Percentiles rank a stretch among this genome's conserved stretches.
These are phyloP conservation scores for Elysia chlorotica DNA, from an alignment of 1,140 invertebrate species.

Conservation along the genomic window DNA sequence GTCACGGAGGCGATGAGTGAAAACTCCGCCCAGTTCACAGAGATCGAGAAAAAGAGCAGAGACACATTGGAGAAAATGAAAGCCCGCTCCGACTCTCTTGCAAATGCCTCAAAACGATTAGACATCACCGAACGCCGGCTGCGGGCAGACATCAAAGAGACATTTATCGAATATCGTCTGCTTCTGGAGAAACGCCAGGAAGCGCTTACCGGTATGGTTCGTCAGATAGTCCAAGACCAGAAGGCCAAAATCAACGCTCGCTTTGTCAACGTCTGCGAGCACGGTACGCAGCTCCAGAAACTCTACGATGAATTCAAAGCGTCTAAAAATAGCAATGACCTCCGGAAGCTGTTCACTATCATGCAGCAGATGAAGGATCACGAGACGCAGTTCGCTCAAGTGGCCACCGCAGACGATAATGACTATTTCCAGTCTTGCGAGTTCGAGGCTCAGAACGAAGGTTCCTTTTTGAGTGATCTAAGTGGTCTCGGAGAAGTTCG, in stretches of 20 bases:
- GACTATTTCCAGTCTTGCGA: constrained; percentile 43
- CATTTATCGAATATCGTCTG: constrained; percentile 55
- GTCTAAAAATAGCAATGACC: constrained; percentile 41
- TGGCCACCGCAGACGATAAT: constrained; percentile 42
- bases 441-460: constrained; percentile 46
- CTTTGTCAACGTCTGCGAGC: constrained; percentile 45
- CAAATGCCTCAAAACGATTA: constrained; percentile 52
- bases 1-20: constrained; percentile 46
- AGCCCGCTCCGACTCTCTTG: constrained; percentile 39
- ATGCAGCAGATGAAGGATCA: constrained; percentile 44
- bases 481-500: constrained; percentile 49
- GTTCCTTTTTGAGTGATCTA: constrained; percentile 44
- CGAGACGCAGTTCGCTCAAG: constrained; percentile 38
- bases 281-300: constrained; percentile 50
- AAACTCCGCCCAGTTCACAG: constrained; percentile 42
- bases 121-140: constrained; percentile 49
- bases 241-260: constrained; percentile 44
- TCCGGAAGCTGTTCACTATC: constrained; percentile 47
- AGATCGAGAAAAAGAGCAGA: constrained; percentile 45
- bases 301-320: constrained; percentile 46
- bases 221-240: constrained; percentile 44
- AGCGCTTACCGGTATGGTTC: constrained; percentile 39
- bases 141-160: constrained; percentile 48
- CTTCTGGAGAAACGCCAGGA: constrained; percentile 50
- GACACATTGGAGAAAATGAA: constrained; percentile 47